These are phyloP conservation scores for Mizuhopecten yessoensis DNA, from an alignment of 1,140 invertebrate species.

Conservation along the genomic window DNA sequence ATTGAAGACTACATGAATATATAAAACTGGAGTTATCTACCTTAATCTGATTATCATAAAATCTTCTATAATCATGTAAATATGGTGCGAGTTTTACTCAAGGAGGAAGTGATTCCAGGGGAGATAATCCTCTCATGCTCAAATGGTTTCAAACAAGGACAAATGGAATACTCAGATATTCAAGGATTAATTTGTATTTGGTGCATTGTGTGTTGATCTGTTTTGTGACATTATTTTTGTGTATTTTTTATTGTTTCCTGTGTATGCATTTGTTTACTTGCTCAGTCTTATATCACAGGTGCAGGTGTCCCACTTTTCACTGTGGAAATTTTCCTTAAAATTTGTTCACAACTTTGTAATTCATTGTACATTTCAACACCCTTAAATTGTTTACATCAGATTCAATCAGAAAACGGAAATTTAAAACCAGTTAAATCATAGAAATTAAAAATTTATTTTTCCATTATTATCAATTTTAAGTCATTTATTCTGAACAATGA, in stretches of 20 bases:
- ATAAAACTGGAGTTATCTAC: background rate
- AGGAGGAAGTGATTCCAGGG: background rate
- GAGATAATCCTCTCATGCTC: background rate
- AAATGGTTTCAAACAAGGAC: conserved; percentile 18
- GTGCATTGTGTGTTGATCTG: conserved; percentile 17
- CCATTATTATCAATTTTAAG: background rate
- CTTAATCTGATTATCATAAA: background rate
- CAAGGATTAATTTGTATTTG: background rate
- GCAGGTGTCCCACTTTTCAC: background rate
- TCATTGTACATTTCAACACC: background rate
- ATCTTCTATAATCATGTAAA: background rate
- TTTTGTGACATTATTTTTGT: conserved; percentile 18
- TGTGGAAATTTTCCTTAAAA: background rate
- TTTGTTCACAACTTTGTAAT: background rate
- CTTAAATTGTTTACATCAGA: too few relatives aligned
- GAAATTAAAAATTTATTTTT: background rate
- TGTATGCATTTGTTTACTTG: background rate
- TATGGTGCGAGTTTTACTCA: background rate
- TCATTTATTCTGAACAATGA: too few relatives aligned
- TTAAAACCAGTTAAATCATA: background rate
- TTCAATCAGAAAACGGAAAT: background rate
- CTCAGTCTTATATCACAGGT: background rate
- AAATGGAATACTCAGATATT: conserved; percentile 28
- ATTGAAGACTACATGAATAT: background rate
- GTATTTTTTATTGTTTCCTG: background rate